Conservation (phyloP, 1,140 invertebrate species). For the Piezodorus guildinii region DNA sequence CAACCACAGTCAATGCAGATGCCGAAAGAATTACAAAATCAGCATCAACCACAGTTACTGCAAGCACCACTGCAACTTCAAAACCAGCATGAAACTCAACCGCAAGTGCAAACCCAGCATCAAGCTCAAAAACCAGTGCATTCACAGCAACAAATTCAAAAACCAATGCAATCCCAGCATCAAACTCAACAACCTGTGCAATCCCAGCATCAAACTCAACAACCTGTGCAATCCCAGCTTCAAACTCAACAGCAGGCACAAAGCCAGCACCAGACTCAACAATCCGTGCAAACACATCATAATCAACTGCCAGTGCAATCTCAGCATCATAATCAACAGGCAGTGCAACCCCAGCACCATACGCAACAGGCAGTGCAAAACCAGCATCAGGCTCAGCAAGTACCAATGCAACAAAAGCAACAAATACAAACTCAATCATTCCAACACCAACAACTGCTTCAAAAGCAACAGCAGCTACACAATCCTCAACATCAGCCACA, state of each 20-base stretch:
- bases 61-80: background rate
- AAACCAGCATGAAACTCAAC: background rate
- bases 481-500: background rate
- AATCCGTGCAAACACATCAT: background rate
- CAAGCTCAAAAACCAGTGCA: background rate
- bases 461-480: background rate
- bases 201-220: background rate
- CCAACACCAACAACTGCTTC: background rate
- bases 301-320: background rate
- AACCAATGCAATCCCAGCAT: background rate
- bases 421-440: no score
- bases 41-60: background rate
- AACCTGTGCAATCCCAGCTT: background rate
- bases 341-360: no score
- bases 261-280: background rate
- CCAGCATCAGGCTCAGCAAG: no score
- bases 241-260: background rate
- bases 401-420: no score
- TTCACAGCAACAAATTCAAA: background rate
- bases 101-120: background rate
- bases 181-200: no score
- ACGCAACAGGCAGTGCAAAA: no score
- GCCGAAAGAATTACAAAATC: background rate
- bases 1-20: background rate
- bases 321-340: no score